Evolutionary conservation across 2,888 invertebrate genomes (phyloP), one percentile per base, ranked within the genome.

Genomic region (Ariolimax columbianus): DNA sequence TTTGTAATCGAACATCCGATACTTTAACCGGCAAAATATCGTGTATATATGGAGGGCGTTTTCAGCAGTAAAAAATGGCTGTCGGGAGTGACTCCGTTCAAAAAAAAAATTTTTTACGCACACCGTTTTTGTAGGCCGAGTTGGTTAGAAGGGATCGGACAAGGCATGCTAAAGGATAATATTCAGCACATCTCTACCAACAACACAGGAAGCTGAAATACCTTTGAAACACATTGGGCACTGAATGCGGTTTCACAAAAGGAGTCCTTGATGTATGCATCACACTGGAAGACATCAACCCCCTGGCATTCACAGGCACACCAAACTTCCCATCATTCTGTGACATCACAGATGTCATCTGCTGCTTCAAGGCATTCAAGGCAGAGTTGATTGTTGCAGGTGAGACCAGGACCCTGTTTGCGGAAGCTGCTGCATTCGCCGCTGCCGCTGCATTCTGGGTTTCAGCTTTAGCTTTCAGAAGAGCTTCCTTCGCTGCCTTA

Each of bases 401-500:
- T n/a, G 86, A 81, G 55, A 82, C 85, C 38, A 72, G 70, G 73
- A 85, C 84, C 30, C 77, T 77, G 40, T 85, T 83, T 63, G 83
- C 78, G 55, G 83, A 73, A 83, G 86, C 66, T 59, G 83, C 73
- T 14, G 87, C 75, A 19, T 86, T 87, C 36, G 89, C 87, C 11
- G 88, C 85, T 38, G 89, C 88, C 55, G 89, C 87, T 30, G 85
- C 85, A 26, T 86, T 85, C 66, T 86, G 86, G 38, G 84, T 88
- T 81, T 90, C 91, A 43, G 90, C 89, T 84, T 92, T 92, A 59
- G 90, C 91, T 84, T 92, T 91, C 47, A 91, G 86, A 77, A 92
- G 87, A 17, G 93, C 93, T 87, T 96, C 96, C 89, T 96, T 95
- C 86, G 96, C 95, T 59, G 96, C 96, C 78, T 96, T 95, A 91